Evolutionary conservation across 2,113 vertebrate genomes (phyloP), one percentile per base, ranked within the genome.

Genomic region (Onychorhynchus coronatus): DNA sequence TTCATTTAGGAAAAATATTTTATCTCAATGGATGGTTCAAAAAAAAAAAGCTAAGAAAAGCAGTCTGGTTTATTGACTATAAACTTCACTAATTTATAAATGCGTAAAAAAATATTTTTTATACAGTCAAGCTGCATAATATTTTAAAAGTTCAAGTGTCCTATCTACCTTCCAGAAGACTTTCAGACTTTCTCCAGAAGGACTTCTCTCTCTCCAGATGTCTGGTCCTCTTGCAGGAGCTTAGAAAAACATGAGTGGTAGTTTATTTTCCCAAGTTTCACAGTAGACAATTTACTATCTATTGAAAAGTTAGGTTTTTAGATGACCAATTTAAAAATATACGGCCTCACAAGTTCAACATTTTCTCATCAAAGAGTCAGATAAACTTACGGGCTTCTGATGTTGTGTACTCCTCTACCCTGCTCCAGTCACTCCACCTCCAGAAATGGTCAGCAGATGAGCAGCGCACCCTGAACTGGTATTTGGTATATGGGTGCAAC

Each of bases 121-220:
- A 50, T 6, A 5, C 31, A 47, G 13, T 59, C 88, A 52, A 1
- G 56, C 59, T 50, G 50, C 6, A 6, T 30, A 62, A 12, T 59
- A 58, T 75, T 81, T 94, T 78, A 82, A 66, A 62, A 75, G 6
- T 50, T 35, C 23, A 56, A 13, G 4, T 13, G 9, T 65, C 23
- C 62, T 70, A 56, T 7, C 53, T 98, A 98, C 98, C 98, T 98
- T 98, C 98, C 98, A 98, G 82, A 98, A 98, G 79, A 98, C 86
- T 47, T 93, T 97, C 31, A 98, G 24, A 53, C 91, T 98, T 91
- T 92, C 97, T 47, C 97, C 97, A 82, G 97, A 97, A 73, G 97
- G 86, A 94, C 93, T 98, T 96, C 93, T 97, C 66, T 98, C 98
- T 94, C 98, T 96, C 98, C 98, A 98, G 42, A 98, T 96, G 87